A percentile compares a stretch with the other conserved stretches of the same genome.
Conservation (phyloP, 2,797 vertebrate genomes). For the Lithobates pipiens region DNA sequence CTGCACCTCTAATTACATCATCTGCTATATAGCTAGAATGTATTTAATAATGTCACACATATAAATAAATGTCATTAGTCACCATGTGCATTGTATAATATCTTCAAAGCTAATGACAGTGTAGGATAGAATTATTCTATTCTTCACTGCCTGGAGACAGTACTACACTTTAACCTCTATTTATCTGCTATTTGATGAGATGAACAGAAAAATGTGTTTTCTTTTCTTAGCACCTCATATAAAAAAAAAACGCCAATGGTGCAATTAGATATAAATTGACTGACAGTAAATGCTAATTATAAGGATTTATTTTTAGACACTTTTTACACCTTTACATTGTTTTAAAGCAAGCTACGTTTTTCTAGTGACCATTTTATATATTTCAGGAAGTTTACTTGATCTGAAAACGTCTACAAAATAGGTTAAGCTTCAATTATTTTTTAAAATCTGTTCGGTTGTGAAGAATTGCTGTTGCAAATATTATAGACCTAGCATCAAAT, state of each 20-base stretch:
- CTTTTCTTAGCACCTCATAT: not conserved
- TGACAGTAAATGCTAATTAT: not conserved
- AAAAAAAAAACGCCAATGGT: not conserved
- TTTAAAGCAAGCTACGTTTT: too few relatives aligned
- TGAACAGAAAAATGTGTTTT: not conserved
- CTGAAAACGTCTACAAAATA: too few relatives aligned
- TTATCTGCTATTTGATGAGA: not conserved
- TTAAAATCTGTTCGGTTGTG: too few relatives aligned
- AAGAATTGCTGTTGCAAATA: too few relatives aligned
- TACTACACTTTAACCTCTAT: not conserved
- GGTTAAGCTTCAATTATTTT: too few relatives aligned
- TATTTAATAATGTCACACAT: not conserved
- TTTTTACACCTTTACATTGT: not conserved
- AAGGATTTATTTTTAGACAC: not conserved
- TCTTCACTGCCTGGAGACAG: not conserved
- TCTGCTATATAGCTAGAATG: too few relatives aligned
- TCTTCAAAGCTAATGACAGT: not conserved
- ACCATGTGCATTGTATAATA: not conserved
- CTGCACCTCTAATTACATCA: too few relatives aligned
- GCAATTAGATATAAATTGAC: not conserved
- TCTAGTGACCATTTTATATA: too few relatives aligned
- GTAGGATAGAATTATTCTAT: not conserved
- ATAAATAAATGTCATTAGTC: not conserved
- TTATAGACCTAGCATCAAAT: too few relatives aligned
- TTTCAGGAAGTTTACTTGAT: too few relatives aligned